Percentiles rank a stretch among this genome's conserved stretches.
Conservation (phyloP, 2,888 invertebrate species). For the Phaedon cochleariae region DNA sequence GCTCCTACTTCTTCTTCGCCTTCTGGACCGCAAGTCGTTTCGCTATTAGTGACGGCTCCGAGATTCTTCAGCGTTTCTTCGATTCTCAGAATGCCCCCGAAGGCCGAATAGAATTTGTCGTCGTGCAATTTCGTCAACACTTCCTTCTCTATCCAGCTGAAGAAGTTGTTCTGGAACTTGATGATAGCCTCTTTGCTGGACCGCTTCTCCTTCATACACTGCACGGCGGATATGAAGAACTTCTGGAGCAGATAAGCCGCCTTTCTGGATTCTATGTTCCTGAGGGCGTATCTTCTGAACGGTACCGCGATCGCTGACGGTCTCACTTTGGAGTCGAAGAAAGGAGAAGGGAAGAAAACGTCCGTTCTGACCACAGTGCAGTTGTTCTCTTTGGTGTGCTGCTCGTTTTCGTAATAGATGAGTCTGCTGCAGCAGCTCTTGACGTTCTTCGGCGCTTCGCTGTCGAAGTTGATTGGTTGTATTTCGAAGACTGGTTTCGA, state of each 20-base stretch:
- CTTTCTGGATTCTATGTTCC: conserved; percentile 57
- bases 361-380: conserved; percentile 48
- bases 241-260: conserved; percentile 63
- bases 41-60: conserved; percentile 45
- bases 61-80: conserved; percentile 57
- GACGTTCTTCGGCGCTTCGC: conserved; percentile 18
- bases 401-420: conserved; percentile 42
- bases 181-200: conserved; percentile 54
- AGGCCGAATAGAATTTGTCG: conserved; percentile 68
- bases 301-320: conserved; percentile 71
- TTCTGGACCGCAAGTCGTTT: conserved; percentile 11
- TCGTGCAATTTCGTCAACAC: conserved; percentile 66
- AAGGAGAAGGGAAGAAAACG: conserved; percentile 64
- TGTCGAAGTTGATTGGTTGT: conserved; percentile 37
- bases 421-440: conserved; percentile 43
- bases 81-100: conserved; percentile 59
- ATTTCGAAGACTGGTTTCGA: conserved; percentile 26
- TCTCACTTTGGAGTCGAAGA: conserved; percentile 65
- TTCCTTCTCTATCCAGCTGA: conserved; percentile 65
- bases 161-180: conserved; percentile 66
- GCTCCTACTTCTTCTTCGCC: conserved; percentile 23
- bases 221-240: conserved; percentile 65
- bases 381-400: conserved; percentile 37
- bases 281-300: conserved; percentile 63
- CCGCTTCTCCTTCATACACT: conserved; percentile 63